These are phyloP conservation scores for Perca schrenkii DNA, from an alignment of 2,113 vertebrate species.

Conservation along the genomic window DNA sequence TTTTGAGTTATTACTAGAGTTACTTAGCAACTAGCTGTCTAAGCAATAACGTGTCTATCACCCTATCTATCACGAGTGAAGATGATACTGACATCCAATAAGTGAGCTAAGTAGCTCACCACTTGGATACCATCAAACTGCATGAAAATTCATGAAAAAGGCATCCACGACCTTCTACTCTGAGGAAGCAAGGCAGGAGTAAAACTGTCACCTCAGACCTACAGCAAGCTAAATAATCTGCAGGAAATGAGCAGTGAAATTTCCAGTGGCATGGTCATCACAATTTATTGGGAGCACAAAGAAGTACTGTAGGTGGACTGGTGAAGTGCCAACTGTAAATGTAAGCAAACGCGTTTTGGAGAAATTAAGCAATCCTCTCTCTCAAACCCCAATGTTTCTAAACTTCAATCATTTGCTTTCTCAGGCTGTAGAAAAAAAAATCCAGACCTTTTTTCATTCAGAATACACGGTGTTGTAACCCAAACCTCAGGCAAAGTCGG, in stretches of 20 bases:
- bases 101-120: background rate
- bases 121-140: background rate
- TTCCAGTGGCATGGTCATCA: background rate
- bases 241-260: background rate
- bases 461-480: slow-evolving; percentile 12
- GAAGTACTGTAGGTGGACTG: slow-evolving; percentile 11
- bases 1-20: too few relatives aligned
- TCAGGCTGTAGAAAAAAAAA: background rate
- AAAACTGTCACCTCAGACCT: background rate
- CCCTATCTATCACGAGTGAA: background rate
- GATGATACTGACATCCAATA: background rate
- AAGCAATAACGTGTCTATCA: too few relatives aligned
- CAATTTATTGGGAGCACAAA: slow-evolving; percentile 26
- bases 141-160: background rate
- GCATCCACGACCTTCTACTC: background rate
- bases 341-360: background rate
- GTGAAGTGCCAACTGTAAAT: slow-evolving; percentile 30
- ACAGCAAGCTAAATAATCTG: slow-evolving; percentile 11
- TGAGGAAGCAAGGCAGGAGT: background rate
- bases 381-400: background rate
- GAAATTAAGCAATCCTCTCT: background rate
- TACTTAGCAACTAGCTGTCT: too few relatives aligned
- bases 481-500: slow-evolving; percentile 9
- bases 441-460: background rate
- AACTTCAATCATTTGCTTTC: slow-evolving; percentile 28